phyloP scores from a whole-genome alignment of 2,113 vertebrate species.

The Bagarius yarrelli region DNA sequence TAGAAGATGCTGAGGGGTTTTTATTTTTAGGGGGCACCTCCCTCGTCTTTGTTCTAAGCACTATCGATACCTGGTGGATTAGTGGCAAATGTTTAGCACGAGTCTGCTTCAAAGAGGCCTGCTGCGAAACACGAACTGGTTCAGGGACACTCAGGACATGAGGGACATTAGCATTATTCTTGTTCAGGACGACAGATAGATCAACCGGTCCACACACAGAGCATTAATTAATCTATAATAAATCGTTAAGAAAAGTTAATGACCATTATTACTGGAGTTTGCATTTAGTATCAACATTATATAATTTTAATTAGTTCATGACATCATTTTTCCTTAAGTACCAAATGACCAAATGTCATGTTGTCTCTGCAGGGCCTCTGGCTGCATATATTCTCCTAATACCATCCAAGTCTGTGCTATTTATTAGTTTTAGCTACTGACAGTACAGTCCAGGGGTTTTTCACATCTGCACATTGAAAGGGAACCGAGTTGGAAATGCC shows the following conservation, averaged over 20 bases:
- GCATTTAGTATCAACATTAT: not conserved
- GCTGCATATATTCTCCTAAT: not conserved
- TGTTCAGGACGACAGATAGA: not conserved
- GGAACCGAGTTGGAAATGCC: too few species aligned
- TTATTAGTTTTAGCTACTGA: constrained; percentile 64
- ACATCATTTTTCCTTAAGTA: not conserved
- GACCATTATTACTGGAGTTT: not conserved
- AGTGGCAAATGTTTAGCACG: constrained; percentile 70
- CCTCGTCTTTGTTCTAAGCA: constrained; percentile 69
- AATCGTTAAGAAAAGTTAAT: not conserved
- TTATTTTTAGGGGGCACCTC: constrained; percentile 36
- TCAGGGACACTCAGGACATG: constrained; percentile 55
- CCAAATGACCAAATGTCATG: not conserved
- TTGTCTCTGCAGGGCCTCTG: not conserved
- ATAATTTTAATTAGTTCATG: not conserved
- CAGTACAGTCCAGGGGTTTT: constrained; percentile 54
- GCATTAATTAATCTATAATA: not conserved
- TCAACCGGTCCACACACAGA: not conserved
- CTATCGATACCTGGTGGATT: constrained; percentile 67
- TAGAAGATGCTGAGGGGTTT: not conserved
- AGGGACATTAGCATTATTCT: constrained; percentile 16
- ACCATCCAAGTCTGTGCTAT: constrained; percentile 38
- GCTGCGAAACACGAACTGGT: constrained; percentile 65
- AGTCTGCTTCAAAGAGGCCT: constrained; percentile 71
- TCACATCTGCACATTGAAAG: constrained; percentile 21